Percentiles rank a stretch among this genome's conserved stretches.
phyloP scores from a whole-genome alignment of 1,140 invertebrate species.

The Pygmarrhopalites habei region DNA sequence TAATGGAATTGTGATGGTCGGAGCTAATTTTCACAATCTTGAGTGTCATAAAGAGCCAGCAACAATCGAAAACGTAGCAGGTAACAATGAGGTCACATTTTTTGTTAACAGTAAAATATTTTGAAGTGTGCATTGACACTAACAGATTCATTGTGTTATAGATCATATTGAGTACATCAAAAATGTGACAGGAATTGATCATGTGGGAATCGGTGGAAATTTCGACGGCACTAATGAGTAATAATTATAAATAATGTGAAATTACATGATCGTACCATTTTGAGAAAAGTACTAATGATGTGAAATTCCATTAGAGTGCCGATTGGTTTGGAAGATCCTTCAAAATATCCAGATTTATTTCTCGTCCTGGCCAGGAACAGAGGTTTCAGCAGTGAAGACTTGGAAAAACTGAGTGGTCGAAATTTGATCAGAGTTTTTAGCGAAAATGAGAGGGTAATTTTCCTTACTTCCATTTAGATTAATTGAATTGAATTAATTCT shows the following conservation, averaged over 20 bases:
- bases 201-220: slow-evolving; percentile 42
- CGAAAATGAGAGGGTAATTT: slow-evolving; percentile 45
- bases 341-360: slow-evolving; percentile 48
- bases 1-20: slow-evolving; percentile 49
- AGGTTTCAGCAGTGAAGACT: slow-evolving; percentile 45
- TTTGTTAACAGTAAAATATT: too few relatives aligned
- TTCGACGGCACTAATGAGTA: slow-evolving; percentile 42
- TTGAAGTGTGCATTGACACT: not conserved
- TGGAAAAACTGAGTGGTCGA: slow-evolving; percentile 46
- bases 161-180: slow-evolving; percentile 50
- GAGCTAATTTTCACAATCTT: not conserved
- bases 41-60: slow-evolving; percentile 29
- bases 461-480: not conserved
- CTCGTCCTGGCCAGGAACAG: slow-evolving; percentile 51
- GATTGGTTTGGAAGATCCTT: slow-evolving; percentile 50
- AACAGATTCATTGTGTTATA: slow-evolving; percentile 38
- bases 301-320: too few relatives aligned
- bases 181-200: slow-evolving; percentile 35
- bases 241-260: not conserved
- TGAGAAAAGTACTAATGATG: too few relatives aligned
- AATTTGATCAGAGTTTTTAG: slow-evolving; percentile 48
- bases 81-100: slow-evolving; percentile 41
- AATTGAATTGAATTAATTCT: not conserved
- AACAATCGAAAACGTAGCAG: slow-evolving; percentile 47
- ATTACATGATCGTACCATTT: too few relatives aligned